Conservation (phyloP, 2,888 invertebrate species). For the Byasa hedistus region DNA sequence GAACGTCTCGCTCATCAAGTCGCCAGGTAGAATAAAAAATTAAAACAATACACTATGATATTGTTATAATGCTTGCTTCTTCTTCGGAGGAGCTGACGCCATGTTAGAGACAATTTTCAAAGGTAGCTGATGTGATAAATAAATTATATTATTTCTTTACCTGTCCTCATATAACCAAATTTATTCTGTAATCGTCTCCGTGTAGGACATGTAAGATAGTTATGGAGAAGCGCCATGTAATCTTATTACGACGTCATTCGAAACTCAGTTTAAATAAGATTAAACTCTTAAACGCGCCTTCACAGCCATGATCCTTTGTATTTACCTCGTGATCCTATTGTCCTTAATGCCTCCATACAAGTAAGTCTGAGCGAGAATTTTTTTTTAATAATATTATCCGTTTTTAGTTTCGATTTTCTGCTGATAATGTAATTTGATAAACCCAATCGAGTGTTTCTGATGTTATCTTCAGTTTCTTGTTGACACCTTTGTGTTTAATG, state of each 20-base stretch:
- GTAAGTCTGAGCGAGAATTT: slow-evolving; percentile 48
- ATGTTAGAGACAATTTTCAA: background rate
- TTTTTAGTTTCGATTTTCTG: slow-evolving; percentile 33
- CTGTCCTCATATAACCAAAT: background rate
- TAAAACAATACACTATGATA: no score
- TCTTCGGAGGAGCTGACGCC: background rate
- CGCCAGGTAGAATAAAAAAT: no score
- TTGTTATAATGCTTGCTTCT: no score
- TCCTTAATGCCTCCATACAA: slow-evolving; percentile 44
- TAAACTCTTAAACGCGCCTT: slow-evolving; percentile 50
- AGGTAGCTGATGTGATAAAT: background rate
- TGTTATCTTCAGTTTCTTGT: slow-evolving; percentile 37
- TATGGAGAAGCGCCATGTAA: slow-evolving; percentile 50
- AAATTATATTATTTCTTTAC: background rate
- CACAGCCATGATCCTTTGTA: slow-evolving; percentile 57
- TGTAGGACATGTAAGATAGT: slow-evolving; percentile 35
- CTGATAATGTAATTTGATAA: slow-evolving; percentile 49
- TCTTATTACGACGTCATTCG: slow-evolving; percentile 61
- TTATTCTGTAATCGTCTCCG: background rate
- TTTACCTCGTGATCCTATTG: slow-evolving; percentile 63
- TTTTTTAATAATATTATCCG: slow-evolving; percentile 40
- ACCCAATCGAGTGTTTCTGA: slow-evolving; percentile 38
- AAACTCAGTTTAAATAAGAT: slow-evolving; percentile 62
- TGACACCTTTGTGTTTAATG: slow-evolving; percentile 27
- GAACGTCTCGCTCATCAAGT: no score